phyloP scores from a whole-genome alignment of 2,888 invertebrate species.

The Pocota personata region DNA sequence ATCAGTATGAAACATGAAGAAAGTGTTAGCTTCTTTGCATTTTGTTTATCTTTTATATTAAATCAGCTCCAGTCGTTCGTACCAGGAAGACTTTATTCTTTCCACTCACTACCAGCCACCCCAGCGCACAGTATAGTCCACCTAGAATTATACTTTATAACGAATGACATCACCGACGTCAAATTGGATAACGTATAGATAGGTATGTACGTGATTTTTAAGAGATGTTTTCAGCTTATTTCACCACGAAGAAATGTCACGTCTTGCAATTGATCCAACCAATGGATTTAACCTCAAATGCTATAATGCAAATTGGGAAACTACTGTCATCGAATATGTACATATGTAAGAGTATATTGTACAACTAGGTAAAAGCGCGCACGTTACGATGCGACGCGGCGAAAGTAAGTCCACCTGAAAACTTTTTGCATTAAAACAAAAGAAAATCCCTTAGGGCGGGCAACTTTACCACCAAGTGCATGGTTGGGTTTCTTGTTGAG shows the following conservation, averaged over 20 bases:
- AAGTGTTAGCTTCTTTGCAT: conserved; percentile 24
- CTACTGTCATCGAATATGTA: conserved; percentile 7
- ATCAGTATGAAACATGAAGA: neutral
- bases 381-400: neutral
- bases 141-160: neutral
- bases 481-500: conserved; percentile 1
- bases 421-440: conserved; percentile 31
- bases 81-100: neutral
- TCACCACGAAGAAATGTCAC: conserved; percentile 16
- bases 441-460: conserved; percentile 20
- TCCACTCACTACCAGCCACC: too few species aligned
- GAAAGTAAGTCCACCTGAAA: neutral
- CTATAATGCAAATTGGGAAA: conserved; percentile 50
- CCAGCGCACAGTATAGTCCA: neutral
- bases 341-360: neutral
- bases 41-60: conserved; percentile 39
- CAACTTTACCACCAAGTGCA: conserved; percentile 4
- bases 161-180: neutral
- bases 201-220: conserved; percentile 12
- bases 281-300: conserved; percentile 38
- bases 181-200: neutral
- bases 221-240: conserved; percentile 36
- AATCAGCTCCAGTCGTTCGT: conserved; percentile 16
- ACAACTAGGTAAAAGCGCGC: neutral
- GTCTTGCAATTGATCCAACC: conserved; percentile 34